phyloP scores from a whole-genome alignment of 1,140 invertebrate genomes.

The Bactericera cockerelli region DNA sequence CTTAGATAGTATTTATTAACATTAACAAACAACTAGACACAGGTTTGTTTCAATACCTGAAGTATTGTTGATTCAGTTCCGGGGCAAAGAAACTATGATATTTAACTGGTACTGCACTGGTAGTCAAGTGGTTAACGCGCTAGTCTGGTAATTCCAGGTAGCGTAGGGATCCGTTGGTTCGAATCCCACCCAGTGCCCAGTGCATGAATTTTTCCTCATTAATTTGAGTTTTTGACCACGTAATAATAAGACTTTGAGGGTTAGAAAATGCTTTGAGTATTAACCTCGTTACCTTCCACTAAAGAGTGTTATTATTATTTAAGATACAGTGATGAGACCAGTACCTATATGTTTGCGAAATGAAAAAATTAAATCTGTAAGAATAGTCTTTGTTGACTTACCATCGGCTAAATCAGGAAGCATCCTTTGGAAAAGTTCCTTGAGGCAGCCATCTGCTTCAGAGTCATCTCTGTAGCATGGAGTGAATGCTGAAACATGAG shows the following conservation, averaged over 20 bases:
- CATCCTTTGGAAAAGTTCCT: not conserved
- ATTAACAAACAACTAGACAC: not conserved
- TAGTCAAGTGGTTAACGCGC: too few species aligned
- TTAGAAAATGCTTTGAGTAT: not conserved
- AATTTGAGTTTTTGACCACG: too few species aligned
- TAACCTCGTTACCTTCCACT: not conserved
- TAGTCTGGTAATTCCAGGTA: too few species aligned
- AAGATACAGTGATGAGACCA: not conserved
- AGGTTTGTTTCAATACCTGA: not conserved
- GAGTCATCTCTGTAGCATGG: constrained; percentile 3
- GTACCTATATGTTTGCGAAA: not conserved
- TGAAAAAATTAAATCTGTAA: too few species aligned
- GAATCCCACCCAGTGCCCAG: too few species aligned
- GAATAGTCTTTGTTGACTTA: too few species aligned
- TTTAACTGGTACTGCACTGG: not conserved
- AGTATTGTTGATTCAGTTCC: not conserved
- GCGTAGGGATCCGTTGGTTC: too few species aligned
- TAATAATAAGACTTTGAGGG: too few species aligned
- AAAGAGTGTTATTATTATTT: not conserved
- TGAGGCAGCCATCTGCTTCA: not conserved
- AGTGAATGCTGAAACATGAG: not conserved
- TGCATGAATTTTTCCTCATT: too few species aligned
- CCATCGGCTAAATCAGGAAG: not conserved
- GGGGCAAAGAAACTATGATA: not conserved
- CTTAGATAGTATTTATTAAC: not conserved